These are phyloP conservation scores for Mellilla xanthometata DNA, from an alignment of 2,888 invertebrate species.

Conservation along the genomic window DNA sequence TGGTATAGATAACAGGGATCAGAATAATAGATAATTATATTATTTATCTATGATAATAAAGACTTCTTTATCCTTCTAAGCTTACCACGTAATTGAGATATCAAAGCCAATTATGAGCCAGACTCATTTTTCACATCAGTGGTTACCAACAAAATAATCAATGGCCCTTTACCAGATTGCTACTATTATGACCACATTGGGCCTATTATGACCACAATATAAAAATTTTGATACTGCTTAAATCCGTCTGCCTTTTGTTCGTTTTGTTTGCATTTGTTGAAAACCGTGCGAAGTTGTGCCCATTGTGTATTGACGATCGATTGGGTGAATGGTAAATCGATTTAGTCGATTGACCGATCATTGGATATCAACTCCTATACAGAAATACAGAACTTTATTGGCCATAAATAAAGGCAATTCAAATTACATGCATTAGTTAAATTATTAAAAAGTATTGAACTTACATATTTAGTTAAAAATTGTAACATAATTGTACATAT, in stretches of 20 bases:
- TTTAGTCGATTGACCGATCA: constrained; percentile 2
- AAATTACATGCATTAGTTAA: too few species aligned
- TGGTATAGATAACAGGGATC: too few species aligned
- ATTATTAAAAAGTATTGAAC: too few species aligned
- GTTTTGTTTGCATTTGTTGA: constrained; percentile 32
- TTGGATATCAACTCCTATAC: too few species aligned
- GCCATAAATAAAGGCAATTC: too few species aligned
- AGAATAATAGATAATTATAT: too few species aligned
- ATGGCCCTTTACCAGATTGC: constrained; percentile 14
- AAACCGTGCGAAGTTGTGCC: constrained; percentile 45
- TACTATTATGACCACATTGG: constrained; percentile 26
- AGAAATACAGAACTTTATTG: too few species aligned
- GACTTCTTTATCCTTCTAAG: too few species aligned
- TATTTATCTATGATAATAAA: too few species aligned
- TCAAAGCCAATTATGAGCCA: constrained; percentile 19
- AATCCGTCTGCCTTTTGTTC: constrained; percentile 39
- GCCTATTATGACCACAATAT: constrained; percentile 24
- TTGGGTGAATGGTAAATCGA: constrained; percentile 9
- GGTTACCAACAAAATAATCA: constrained; percentile 36
- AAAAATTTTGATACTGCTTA: constrained; percentile 33
- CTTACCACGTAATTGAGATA: constrained; percentile 8
- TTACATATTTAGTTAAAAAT: too few species aligned
- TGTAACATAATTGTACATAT: too few species aligned
- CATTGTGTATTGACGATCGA: constrained; percentile 14
- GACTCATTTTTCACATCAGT: constrained; percentile 47